Evolutionary conservation across 2,797 vertebrate species (phyloP), one percentile per base, ranked within the genome.

Genomic region (Meriones psammophilus): DNA sequence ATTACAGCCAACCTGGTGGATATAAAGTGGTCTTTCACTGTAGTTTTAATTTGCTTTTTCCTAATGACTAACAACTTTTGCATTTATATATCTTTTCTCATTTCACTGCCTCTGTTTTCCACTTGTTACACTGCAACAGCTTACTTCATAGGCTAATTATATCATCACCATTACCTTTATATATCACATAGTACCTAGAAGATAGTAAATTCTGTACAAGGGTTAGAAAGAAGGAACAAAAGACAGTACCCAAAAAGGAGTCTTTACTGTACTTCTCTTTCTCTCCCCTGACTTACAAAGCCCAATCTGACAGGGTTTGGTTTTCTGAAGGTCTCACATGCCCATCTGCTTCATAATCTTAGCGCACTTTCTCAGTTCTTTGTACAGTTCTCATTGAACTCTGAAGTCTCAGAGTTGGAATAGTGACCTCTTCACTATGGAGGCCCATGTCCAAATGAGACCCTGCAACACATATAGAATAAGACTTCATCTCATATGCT

Each of bases 41-140:
- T 64, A 71, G 69, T 87, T 93, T 93, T 58, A 39, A 89, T 93
- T 78, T 92, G 88, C 50, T n/a, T 94, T 91, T 94, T n/a, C 36
- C 56, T n/a, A 78, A 30, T 28, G 76, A 60, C 20, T 93, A 94
- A 91, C n/a, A 83, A 69, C 33, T 26, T 91, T 88, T 74, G 30
- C 76, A 86, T 80, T 66, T 30, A 8, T n/a, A 54, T 50, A 58
- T 13, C 4, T 77, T 95, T 89, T 56, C 86, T 1, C 24, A 73
- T n/a, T 54, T n/a, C 69, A 73, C 46, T 50, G 30, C 39, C 42
- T 95, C 22, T 54, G 20, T 62, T 89, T 95, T 69, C 87, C 17
- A 79, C 14, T 50, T 89, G 76, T 89, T 71, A 39, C 18, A 56
- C 36, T 81, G 22, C 54, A 94, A 76, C 3, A 71, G 54, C 26